Conservation (phyloP, 2,113 vertebrate genomes). For the Pygoscelis adeliae region DNA sequence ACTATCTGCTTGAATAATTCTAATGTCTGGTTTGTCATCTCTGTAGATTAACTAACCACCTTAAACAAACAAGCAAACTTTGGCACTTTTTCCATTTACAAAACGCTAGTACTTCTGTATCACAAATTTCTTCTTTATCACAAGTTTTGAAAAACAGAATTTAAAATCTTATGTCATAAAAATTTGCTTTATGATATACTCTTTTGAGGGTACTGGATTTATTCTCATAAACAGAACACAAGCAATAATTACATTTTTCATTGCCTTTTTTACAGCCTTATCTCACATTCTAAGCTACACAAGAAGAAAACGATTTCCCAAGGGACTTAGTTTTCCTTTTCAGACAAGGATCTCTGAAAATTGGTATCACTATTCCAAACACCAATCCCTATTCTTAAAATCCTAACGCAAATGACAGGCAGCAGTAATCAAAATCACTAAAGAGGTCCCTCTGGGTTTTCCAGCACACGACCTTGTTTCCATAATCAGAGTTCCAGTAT, state of each 20-base stretch:
- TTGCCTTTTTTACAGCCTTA: slow-evolving; percentile 3
- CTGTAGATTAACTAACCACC: not conserved
- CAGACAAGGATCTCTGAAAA: slow-evolving; percentile 33
- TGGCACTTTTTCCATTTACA: not conserved
- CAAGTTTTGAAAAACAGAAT: not conserved
- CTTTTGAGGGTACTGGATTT: not conserved
- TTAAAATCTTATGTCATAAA: not conserved
- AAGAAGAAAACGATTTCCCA: slow-evolving; percentile 37
- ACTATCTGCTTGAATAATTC: not conserved
- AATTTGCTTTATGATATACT: not conserved
- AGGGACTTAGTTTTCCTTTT: slow-evolving; percentile 18
- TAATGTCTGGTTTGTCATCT: not conserved
- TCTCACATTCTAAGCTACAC: slow-evolving; percentile 8
- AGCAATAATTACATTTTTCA: not conserved
- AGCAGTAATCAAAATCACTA: slow-evolving; percentile 40
- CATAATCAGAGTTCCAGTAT: slow-evolving; percentile 20
- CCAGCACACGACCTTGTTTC: not conserved
- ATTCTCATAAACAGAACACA: not conserved
- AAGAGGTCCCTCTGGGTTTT: slow-evolving; percentile 24
- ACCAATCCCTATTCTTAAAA: slow-evolving; percentile 37
- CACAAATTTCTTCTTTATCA: not conserved
- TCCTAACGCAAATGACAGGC: not conserved
- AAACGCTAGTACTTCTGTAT: not conserved
- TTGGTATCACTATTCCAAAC: not conserved
- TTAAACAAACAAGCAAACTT: not conserved